Base-by-base conservation (phyloP, 2,797 vertebrate species). In the Muscicapa comitata region DNA sequence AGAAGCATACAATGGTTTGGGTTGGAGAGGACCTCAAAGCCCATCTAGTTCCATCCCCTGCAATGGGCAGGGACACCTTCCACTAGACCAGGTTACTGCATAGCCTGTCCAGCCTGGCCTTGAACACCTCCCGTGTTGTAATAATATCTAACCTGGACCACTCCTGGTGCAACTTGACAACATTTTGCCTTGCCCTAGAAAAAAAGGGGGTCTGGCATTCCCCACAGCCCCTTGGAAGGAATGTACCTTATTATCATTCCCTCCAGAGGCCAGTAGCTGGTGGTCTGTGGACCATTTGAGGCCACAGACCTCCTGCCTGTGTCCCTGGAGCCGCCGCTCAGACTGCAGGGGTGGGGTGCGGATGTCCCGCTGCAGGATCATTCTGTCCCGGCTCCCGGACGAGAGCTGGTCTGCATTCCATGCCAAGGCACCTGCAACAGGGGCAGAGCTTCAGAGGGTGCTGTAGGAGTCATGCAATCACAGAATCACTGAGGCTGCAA, bases 231-330 rank as follows among this genome's bases (percentile, higher is more conserved):
- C 47, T 19, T 4, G 14, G 17, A 59, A 74, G 29, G 10, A 76
- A 45, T 1, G 0, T 96, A 99, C 99, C 99, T 99, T 99, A 95
- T 99, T 99, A 96, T 99, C 99, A 5, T 99, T 99, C 80, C 99
- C 99, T 71, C 99, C 99, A 0, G 99, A 99, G n/a, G 99, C 99
- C 7, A 99, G 98, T 25, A 99, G 98, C 96, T 99, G 99, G 96
- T 99, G 99, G 97, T 99, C 99, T 0, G 99, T 99, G 96, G 99
- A 99, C 99, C 99, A 99, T 77, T 99, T 99, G 55, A 99, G 99
- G 37, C 99, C 99, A 5, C 99, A 99, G 59, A 99, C 99, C 97
- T 99, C 99, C 97, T 99, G 99, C 75, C 99, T 97, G 97, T 99
- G 99, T 48, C 99, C 99, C 96, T 99, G 99, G 35, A 99, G 98